Evolutionary conservation across 1,140 invertebrate genomes (phyloP).

Genomic region (Heterodera schachtii): DNA sequence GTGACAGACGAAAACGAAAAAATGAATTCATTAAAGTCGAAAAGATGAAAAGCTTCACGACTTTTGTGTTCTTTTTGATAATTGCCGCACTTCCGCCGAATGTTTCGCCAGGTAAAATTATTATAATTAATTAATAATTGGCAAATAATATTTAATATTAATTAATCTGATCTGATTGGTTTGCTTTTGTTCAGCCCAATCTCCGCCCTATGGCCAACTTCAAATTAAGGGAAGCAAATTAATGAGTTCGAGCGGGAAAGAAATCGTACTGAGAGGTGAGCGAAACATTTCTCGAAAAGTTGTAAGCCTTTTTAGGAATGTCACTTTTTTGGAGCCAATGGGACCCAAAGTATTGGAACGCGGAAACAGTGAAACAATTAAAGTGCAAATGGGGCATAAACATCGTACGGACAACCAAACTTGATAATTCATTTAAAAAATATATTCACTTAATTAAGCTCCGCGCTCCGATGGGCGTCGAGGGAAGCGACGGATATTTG

Average conservation of each 20-base stretch:
- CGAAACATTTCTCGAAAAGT: not conserved
- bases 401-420: not conserved
- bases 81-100: not conserved
- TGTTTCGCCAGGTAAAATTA: not conserved
- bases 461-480: constrained; percentile 38
- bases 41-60: no score
- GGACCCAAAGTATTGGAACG: constrained; percentile 33
- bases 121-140: not conserved
- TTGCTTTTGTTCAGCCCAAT: constrained; percentile 1
- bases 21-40: not conserved
- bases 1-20: not conserved
- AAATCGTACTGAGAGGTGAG: constrained; percentile 10
- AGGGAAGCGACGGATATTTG: constrained; percentile 34
- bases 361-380: constrained; percentile 30
- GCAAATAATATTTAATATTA: not conserved
- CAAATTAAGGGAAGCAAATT: constrained; percentile 8
- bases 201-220: constrained; percentile 37
- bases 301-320: constrained; percentile 18
- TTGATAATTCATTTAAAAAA: not conserved
- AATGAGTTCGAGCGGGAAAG: constrained; percentile 1
- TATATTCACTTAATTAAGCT: not conserved
- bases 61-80: not conserved
- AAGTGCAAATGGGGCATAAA: constrained; percentile 29
- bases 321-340: constrained; percentile 35
- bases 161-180: not conserved